Conservation (phyloP, 2,113 vertebrate genomes). For the Myanophis thanlyinensis region DNA sequence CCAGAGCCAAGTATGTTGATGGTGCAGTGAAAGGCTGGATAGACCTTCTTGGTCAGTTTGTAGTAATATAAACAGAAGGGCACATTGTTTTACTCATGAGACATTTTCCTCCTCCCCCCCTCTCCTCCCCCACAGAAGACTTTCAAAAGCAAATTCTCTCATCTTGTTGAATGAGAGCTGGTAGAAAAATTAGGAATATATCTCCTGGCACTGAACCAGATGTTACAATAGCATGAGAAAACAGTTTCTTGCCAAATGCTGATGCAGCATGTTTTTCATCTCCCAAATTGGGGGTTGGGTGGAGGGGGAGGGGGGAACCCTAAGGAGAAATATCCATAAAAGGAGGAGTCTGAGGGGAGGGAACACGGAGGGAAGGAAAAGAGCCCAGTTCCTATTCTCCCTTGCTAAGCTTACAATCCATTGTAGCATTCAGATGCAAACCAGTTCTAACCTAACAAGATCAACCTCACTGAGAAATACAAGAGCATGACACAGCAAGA, state of each 20-base stretch:
- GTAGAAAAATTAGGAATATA: not conserved
- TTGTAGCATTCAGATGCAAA: not conserved
- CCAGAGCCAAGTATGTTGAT: not conserved
- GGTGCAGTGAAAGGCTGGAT: not conserved
- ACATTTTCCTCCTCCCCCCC: too few relatives aligned
- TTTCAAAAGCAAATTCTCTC: not conserved
- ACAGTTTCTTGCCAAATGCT: not conserved
- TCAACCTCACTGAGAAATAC: not conserved
- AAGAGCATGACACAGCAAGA: not conserved
- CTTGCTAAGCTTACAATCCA: not conserved
- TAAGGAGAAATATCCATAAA: not conserved
- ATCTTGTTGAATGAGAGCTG: not conserved
- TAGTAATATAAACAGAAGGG: not conserved
- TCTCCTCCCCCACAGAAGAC: too few relatives aligned
- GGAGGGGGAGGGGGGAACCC: not conserved
- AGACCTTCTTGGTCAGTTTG: not conserved
- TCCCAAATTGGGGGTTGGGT: not conserved
- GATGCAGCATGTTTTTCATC: not conserved
- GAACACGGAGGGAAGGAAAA: not conserved
- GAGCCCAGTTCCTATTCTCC: not conserved
- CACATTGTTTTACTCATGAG: not conserved
- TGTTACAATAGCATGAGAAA: not conserved
- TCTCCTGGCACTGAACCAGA: not conserved
- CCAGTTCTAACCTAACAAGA: not conserved
- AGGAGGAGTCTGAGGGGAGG: not conserved